Evolutionary conservation across 2,113 vertebrate species (phyloP).

Genomic region (Indri indri): DNA sequence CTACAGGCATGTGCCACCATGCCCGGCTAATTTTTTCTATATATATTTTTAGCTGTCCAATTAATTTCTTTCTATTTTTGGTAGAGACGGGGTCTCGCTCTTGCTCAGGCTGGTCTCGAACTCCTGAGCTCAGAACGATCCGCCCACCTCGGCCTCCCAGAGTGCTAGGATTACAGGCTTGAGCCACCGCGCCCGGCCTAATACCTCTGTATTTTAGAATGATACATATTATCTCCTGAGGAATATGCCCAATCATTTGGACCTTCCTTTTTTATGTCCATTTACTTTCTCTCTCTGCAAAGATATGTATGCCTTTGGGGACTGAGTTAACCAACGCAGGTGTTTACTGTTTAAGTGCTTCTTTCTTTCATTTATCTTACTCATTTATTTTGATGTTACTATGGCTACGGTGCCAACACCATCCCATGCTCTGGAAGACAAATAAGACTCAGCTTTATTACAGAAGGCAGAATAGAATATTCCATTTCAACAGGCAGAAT

Average conservation of each 20-base stretch:
- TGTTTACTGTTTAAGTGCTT: not conserved
- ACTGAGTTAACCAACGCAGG: not conserved
- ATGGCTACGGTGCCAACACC: not conserved
- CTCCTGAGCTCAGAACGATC: too few relatives aligned
- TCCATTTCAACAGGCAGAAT: not conserved
- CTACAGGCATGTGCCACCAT: too few relatives aligned
- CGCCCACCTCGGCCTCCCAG: too few relatives aligned
- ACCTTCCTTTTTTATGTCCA: not conserved
- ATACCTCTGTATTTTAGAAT: constrained; percentile 5
- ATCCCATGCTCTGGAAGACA: not conserved
- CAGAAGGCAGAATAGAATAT: not conserved
- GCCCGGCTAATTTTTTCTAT: too few relatives aligned
- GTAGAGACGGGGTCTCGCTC: too few relatives aligned
- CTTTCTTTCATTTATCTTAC: constrained; percentile 9
- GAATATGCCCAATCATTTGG: constrained; percentile 10
- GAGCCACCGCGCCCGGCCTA: too few relatives aligned
- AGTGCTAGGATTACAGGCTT: too few relatives aligned
- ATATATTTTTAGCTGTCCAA: too few relatives aligned
- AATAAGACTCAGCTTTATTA: constrained; percentile 17
- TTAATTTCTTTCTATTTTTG: too few relatives aligned
- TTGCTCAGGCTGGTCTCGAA: too few relatives aligned
- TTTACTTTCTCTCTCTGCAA: constrained; percentile 1
- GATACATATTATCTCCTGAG: not conserved
- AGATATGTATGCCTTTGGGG: not conserved
- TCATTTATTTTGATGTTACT: not conserved